A percentile compares a stretch with the other conserved stretches of the same genome.
Evolutionary conservation across 2,113 vertebrate species (phyloP).

Genomic region (Trachemys scripta): DNA sequence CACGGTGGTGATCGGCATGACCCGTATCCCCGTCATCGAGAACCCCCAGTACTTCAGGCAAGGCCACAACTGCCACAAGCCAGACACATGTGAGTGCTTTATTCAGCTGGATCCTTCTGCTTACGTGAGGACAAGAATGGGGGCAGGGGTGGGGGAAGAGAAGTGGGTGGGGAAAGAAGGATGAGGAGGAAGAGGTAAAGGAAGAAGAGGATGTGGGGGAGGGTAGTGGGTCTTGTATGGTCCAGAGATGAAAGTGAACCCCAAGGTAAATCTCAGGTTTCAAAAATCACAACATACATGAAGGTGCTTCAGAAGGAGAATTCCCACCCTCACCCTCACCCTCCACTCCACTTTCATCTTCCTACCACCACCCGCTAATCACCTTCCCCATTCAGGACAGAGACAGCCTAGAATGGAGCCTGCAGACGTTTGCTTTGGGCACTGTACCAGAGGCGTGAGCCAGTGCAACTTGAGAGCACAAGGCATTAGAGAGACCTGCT

Average conservation of each 20-base stretch:
- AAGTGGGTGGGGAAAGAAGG: not conserved
- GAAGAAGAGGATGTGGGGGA: slow-evolving; percentile 33
- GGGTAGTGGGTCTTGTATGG: slow-evolving; percentile 70
- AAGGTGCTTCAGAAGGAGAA: slow-evolving; percentile 56
- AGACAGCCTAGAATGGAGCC: slow-evolving; percentile 43
- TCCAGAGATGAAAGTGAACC: slow-evolving; percentile 58
- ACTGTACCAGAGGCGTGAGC: not conserved
- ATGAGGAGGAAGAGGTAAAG: slow-evolving; percentile 24
- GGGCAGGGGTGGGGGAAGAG: not conserved
- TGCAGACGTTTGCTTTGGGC: not conserved
- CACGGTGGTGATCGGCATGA: slow-evolving; percentile 97
- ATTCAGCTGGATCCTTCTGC: fast-evolving
- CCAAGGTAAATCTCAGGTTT: slow-evolving; percentile 68
- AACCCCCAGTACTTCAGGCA: slow-evolving; percentile 98
- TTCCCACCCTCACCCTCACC: slow-evolving; percentile 70
- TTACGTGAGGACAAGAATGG: not conserved
- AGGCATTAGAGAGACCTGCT: not conserved
- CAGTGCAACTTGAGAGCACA: not conserved
- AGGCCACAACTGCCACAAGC: slow-evolving; percentile 96
- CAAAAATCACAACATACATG: slow-evolving; percentile 72
- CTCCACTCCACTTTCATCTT: slow-evolving; percentile 73
- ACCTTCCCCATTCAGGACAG: slow-evolving; percentile 22
- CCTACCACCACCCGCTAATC: slow-evolving; percentile 55
- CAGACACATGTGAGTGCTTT: slow-evolving; percentile 93
- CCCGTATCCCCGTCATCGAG: slow-evolving; percentile 95